Evolutionary conservation across 2,888 invertebrate species (phyloP), one percentile per base, ranked within the genome.

Genomic region (Escarpia spicata): DNA sequence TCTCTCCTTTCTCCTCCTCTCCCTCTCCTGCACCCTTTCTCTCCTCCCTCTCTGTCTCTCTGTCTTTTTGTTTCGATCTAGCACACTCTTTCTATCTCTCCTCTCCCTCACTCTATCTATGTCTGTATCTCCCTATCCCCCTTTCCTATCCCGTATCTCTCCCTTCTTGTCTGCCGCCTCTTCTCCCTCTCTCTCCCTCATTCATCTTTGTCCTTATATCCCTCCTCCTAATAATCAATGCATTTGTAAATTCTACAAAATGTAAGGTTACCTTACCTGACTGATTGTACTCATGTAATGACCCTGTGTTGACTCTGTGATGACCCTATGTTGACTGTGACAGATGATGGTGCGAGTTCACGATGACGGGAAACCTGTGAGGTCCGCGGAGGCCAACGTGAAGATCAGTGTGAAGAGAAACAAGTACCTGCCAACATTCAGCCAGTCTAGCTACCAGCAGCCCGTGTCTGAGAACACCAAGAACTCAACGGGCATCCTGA

Each of bases 401-500:
- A 92, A 37, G 43, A 92, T 94, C 15, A 93, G 43, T 19, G 94
- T 94, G 26, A 60, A 93, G 19, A 52, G 93, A 15, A 93, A 93
- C 92, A 91, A 93, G 93, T 93, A 92, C 93, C 93, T 92, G 43
- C 94, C 94, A 8, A 91, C 89, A 44, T 94, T 95, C 91, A 91
- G 10, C 19, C 92, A 92, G 37, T 52, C 91, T 9, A 93, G 94
- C 3, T 95, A 95, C 92, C 90, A 52, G 15, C 91, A 91, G 15
- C 91, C 91, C 4, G 93, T 95, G 10, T 93, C 93, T 10, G 95
- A 95, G 94, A 94, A 94, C 75, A 92, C 93, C n/a, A 15, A 90
- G 10, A 94, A 94, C 15, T 94, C 94, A 15, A 93, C 93, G 15
- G 90, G 92, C 26, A 93, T 95, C 90, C 93, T 94, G 43, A 94